phyloP scores from a whole-genome alignment of 2,797 vertebrate species.

The Gobio occitaniae region DNA sequence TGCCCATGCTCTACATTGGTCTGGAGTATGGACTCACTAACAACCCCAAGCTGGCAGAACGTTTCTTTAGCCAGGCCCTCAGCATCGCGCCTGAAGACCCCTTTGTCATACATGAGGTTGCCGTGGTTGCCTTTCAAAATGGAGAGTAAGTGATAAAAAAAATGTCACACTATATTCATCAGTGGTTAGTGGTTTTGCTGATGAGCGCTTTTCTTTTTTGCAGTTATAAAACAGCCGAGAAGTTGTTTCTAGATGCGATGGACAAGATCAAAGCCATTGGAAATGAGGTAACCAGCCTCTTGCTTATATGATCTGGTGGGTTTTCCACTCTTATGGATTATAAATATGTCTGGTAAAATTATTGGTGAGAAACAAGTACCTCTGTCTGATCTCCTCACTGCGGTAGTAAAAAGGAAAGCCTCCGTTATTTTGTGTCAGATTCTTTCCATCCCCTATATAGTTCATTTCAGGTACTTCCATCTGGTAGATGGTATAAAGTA shows the following conservation, averaged over 20 bases:
- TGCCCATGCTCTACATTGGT: constrained; percentile 98
- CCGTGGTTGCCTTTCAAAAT: constrained; percentile 98
- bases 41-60: constrained; percentile 97
- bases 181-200: background rate
- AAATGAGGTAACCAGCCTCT: constrained; percentile 85
- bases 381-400: too few species aligned
- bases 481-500: too few species aligned
- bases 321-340: background rate
- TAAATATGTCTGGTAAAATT: too few species aligned
- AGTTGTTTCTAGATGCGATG: constrained; percentile 96
- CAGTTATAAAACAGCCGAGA: constrained; percentile 98
- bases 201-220: constrained; percentile 33
- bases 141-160: constrained; percentile 89
- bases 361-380: too few species aligned
- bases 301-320: background rate
- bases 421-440: too few species aligned
- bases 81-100: constrained; percentile 98
- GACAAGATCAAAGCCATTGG: constrained; percentile 99
- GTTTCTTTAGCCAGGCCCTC: constrained; percentile 97
- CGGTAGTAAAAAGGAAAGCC: too few species aligned
- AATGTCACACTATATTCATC: background rate
- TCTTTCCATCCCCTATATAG: too few species aligned
- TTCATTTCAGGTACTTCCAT: too few species aligned
- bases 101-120: constrained; percentile 98
- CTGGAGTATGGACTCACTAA: constrained; percentile 98